Percentiles rank a stretch among this genome's conserved stretches.
phyloP scores from a whole-genome alignment of 2,113 vertebrate species.

The Brevimyrus niger region DNA sequence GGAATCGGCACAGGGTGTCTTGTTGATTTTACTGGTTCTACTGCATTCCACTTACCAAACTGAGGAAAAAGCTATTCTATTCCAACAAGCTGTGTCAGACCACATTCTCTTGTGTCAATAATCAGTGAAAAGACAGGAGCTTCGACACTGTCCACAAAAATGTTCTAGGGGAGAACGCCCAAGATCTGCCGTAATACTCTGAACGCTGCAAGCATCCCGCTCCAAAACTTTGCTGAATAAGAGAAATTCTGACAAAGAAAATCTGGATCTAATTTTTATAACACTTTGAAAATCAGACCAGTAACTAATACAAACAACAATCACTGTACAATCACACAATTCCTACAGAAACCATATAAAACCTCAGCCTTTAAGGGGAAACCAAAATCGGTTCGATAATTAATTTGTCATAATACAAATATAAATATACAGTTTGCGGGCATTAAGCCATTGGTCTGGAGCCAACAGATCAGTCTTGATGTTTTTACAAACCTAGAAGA shows the following conservation, averaged over 20 bases:
- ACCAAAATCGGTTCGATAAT: background rate
- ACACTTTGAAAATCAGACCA: background rate
- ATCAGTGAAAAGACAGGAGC: background rate
- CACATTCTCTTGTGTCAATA: background rate
- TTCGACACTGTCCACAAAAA: background rate
- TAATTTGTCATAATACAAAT: background rate
- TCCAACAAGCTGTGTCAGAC: background rate
- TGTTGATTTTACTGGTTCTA: background rate
- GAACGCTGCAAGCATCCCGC: background rate
- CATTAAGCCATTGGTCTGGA: background rate
- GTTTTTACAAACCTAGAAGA: background rate
- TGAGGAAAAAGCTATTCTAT: background rate
- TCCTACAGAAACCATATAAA: background rate
- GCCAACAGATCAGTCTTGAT: background rate
- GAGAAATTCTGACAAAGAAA: background rate
- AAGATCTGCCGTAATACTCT: background rate
- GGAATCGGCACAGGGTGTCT: background rate
- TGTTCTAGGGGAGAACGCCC: background rate
- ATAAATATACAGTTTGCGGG: background rate
- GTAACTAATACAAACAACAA: background rate
- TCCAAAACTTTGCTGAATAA: background rate
- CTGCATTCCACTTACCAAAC: background rate
- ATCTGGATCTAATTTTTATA: background rate
- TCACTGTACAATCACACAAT: background rate
- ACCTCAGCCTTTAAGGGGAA: background rate